phyloP scores from a whole-genome alignment of 2,797 vertebrate genomes.

The Mormyrus proboscirostris region DNA sequence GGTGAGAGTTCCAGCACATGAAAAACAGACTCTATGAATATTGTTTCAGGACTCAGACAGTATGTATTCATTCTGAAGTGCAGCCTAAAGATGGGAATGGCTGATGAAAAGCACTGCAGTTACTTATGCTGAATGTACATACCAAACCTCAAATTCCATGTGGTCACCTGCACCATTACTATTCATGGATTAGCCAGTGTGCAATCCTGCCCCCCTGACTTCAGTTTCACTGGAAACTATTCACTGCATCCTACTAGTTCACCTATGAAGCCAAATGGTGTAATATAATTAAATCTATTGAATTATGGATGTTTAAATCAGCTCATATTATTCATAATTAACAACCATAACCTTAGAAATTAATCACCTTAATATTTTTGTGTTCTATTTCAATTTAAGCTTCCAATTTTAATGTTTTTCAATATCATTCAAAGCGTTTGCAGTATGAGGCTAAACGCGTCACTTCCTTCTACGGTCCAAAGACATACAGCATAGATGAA shows the following conservation, averaged over 20 bases:
- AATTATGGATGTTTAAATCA: constrained; percentile 4
- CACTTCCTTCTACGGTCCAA: background rate
- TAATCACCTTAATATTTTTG: background rate
- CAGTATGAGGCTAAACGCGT: background rate
- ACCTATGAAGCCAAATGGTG: background rate
- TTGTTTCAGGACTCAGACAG: background rate
- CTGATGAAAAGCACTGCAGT: background rate
- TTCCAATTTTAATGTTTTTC: background rate
- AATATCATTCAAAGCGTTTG: background rate
- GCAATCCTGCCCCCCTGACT: background rate
- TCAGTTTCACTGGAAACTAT: background rate
- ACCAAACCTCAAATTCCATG: background rate
- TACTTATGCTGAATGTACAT: background rate
- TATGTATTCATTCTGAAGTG: background rate
- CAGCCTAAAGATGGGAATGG: background rate
- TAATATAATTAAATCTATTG: constrained; percentile 1
- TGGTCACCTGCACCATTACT: background rate
- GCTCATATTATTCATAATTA: background rate
- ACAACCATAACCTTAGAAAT: background rate
- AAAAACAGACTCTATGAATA: background rate
- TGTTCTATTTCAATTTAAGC: background rate
- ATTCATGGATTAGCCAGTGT: background rate
- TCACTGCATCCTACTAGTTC: background rate
- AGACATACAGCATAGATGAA: background rate
- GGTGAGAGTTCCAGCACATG: background rate